phyloP scores from a whole-genome alignment of 2,113 vertebrate genomes.

The Heterotilapia buettikoferi region DNA sequence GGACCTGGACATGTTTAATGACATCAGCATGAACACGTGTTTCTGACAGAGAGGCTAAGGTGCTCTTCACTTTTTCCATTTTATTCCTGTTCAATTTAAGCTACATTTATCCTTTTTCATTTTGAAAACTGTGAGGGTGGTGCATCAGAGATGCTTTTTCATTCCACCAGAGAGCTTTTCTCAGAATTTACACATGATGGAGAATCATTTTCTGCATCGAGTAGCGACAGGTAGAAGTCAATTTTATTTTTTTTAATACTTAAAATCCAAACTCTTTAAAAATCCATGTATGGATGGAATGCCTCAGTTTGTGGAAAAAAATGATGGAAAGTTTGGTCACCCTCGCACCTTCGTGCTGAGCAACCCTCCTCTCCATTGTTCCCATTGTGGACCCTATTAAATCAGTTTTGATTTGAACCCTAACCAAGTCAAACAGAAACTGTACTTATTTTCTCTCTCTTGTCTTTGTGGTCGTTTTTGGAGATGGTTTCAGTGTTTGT shows the following conservation, averaged over 20 bases:
- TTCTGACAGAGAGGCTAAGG: neutral
- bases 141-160: neutral
- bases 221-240: neutral
- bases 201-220: rapidly evolving
- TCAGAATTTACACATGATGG: neutral
- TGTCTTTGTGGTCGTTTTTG: neutral
- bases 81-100: neutral
- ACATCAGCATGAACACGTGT: neutral
- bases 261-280: neutral
- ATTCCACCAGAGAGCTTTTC: neutral
- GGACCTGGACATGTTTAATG: neutral
- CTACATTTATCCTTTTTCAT: neutral
- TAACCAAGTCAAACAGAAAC: neutral
- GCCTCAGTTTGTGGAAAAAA: neutral
- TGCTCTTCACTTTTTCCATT: neutral
- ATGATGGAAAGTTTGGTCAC: neutral
- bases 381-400: neutral
- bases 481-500: neutral
- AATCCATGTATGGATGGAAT: neutral
- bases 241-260: neutral
- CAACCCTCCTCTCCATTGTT: neutral
- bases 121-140: neutral
- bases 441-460: neutral
- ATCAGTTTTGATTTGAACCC: neutral
- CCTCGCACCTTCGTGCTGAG: neutral